A percentile compares a stretch with the other conserved stretches of the same genome.
These are phyloP conservation scores for Gymnocheta viridis DNA, from an alignment of 2,888 invertebrate genomes.

Conservation along the genomic window DNA sequence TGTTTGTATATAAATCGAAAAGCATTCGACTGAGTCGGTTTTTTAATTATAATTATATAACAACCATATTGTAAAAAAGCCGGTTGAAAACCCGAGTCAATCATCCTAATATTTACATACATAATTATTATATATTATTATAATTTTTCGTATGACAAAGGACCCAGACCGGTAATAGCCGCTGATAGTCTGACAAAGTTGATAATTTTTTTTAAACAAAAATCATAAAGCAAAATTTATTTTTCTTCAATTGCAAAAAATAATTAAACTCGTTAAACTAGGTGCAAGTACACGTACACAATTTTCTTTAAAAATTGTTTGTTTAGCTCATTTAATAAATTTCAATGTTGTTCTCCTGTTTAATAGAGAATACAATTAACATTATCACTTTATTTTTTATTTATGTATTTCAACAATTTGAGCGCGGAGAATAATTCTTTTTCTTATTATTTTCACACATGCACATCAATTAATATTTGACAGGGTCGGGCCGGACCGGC, in stretches of 20 bases:
- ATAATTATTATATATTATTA: too few relatives aligned
- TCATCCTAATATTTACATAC: too few relatives aligned
- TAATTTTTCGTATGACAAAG: too few relatives aligned
- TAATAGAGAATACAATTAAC: conserved; percentile 18
- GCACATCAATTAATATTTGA: conserved; percentile 46
- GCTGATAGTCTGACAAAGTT: too few relatives aligned
- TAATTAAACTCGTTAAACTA: conserved; percentile 10
- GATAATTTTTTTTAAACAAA: too few relatives aligned
- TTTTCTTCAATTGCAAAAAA: not conserved
- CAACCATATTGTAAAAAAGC: too few relatives aligned
- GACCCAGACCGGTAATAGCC: too few relatives aligned
- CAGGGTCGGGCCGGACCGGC: conserved; percentile 51
- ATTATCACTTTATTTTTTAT: conserved; percentile 36
- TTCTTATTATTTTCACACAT: conserved; percentile 38
- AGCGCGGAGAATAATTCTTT: conserved; percentile 3
- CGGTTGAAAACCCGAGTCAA: too few relatives aligned
- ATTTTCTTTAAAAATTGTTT: conserved; percentile 33
- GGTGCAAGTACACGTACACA: not conserved
- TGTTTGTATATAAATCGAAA: too few relatives aligned
- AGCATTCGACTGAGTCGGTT: too few relatives aligned
- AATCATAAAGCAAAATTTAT: too few relatives aligned
- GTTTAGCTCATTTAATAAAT: conserved; percentile 1
- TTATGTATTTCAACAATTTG: conserved; percentile 3
- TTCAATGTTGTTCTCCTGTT: conserved; percentile 46
- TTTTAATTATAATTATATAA: too few relatives aligned